Evolutionary conservation across 2,797 vertebrate species (phyloP).

Genomic region (Enteromius thamalakanensis): DNA sequence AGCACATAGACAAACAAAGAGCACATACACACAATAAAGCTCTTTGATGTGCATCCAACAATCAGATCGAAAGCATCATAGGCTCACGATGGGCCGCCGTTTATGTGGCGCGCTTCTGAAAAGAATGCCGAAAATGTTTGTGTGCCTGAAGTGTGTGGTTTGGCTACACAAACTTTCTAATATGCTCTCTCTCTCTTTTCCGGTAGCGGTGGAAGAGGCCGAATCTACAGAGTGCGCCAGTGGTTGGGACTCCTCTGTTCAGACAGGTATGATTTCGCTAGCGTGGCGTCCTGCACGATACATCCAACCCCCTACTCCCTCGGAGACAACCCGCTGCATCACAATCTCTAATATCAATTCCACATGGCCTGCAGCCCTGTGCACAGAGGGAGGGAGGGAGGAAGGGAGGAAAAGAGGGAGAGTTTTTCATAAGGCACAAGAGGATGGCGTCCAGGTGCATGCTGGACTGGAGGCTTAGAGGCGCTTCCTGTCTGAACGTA

Average conservation of each 20-base stretch:
- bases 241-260: constrained; percentile 90
- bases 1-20: constrained; percentile 57
- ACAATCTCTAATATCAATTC: constrained; percentile 82
- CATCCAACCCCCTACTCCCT: constrained; percentile 64
- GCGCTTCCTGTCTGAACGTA: constrained; percentile 50
- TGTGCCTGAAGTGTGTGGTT: constrained; percentile 24
- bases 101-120: constrained; percentile 15
- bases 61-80: constrained; percentile 28
- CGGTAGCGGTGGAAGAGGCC: constrained; percentile 89
- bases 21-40: constrained; percentile 40
- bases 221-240: constrained; percentile 90
- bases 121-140: constrained; percentile 37
- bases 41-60: constrained; percentile 46
- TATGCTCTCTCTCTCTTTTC: constrained; percentile 33
- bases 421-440: constrained; percentile 58
- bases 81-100: constrained; percentile 5
- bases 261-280: constrained; percentile 86
- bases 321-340: constrained; percentile 53
- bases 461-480: constrained; percentile 32
- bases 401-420: constrained; percentile 63
- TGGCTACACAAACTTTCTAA: constrained; percentile 24
- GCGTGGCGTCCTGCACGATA: constrained; percentile 55
- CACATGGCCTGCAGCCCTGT: constrained; percentile 80
- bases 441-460: constrained; percentile 59
- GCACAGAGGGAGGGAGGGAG: constrained; percentile 68